These are phyloP conservation scores for Eupithecia subfuscata DNA, from an alignment of 2,888 invertebrate species.

Conservation along the genomic window DNA sequence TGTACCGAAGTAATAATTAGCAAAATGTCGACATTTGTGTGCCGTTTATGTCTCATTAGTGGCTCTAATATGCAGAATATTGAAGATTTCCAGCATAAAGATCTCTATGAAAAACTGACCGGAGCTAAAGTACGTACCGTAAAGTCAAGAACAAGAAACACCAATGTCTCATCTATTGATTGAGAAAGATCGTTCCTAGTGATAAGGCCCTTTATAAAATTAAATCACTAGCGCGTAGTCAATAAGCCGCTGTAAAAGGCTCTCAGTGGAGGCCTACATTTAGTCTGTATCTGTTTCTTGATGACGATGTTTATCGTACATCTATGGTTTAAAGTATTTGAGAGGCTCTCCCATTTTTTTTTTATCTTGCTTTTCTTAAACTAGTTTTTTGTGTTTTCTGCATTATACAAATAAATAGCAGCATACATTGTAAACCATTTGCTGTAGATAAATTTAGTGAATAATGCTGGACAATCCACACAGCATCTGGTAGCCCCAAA, in stretches of 20 bases:
- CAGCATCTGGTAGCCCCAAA: too few relatives aligned
- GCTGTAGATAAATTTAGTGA: too few relatives aligned
- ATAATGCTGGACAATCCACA: too few relatives aligned
- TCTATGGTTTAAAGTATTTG: neutral
- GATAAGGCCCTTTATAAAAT: too few relatives aligned
- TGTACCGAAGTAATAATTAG: neutral
- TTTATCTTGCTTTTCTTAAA: too few relatives aligned
- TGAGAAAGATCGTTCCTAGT: neutral
- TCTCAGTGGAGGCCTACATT: too few relatives aligned
- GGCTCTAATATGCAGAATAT: slow-evolving; percentile 8
- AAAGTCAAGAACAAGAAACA: neutral
- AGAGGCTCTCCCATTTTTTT: too few relatives aligned
- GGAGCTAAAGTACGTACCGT: neutral
- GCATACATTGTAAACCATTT: too few relatives aligned
- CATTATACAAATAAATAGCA: too few relatives aligned
- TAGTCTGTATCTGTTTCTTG: neutral
- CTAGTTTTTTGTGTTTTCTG: neutral
- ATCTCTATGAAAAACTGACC: neutral
- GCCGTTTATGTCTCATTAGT: slow-evolving; percentile 8
- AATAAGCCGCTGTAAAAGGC: too few relatives aligned
- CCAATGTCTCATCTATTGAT: neutral
- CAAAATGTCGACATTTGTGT: neutral
- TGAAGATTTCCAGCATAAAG: neutral
- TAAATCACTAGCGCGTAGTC: too few relatives aligned
- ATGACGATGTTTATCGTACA: too few relatives aligned